phyloP scores from a whole-genome alignment of 2,797 vertebrate species.

The Hylomyscus alleni region DNA sequence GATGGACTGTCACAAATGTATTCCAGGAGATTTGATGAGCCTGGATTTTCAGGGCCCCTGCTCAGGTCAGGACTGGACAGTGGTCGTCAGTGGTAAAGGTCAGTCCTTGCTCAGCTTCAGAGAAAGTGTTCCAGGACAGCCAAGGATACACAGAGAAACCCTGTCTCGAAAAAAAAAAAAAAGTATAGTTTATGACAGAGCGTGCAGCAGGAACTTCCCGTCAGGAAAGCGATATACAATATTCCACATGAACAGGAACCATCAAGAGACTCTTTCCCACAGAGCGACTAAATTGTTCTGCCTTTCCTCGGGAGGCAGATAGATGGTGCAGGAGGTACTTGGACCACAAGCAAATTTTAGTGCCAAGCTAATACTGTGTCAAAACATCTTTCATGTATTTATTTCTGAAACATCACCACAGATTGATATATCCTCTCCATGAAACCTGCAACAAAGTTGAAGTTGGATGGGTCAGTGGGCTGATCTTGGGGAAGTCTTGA shows the following conservation, averaged over 20 bases:
- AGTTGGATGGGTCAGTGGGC: neutral
- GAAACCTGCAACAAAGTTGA: neutral
- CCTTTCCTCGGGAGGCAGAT: neutral
- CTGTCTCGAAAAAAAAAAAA: no score
- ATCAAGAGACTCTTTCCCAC: rapidly evolving
- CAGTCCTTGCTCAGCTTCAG: neutral
- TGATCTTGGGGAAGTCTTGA: neutral
- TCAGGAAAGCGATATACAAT: rapidly evolving
- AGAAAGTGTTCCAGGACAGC: no score
- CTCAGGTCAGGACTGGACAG: neutral
- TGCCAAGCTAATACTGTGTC: neutral
- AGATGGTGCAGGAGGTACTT: no score
- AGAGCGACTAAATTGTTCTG: neutral
- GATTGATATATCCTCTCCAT: neutral
- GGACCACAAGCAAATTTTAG: neutral
- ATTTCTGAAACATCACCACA: conserved; percentile 2
- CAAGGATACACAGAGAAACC: no score
- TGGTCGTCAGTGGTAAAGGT: neutral
- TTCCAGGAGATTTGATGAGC: neutral
- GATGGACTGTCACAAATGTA: neutral
- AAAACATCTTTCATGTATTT: neutral
- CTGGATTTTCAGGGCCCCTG: neutral
- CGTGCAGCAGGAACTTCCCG: neutral
- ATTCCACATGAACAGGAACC: neutral
- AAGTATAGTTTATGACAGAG: no score